Evolutionary conservation across 2,888 invertebrate genomes (phyloP).

Genomic region (Idaea biselata): DNA sequence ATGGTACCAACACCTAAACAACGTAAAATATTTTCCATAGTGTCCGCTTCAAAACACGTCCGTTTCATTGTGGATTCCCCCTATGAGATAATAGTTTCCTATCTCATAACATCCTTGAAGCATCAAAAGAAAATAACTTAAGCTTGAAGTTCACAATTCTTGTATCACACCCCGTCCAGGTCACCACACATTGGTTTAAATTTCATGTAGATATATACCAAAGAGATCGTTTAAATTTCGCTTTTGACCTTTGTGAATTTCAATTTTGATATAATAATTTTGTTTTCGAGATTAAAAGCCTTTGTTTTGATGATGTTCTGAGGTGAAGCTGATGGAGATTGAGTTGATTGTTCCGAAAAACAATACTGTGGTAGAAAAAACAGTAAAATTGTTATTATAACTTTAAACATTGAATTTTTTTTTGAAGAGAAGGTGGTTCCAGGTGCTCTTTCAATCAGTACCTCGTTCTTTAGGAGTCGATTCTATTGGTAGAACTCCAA

Average conservation of each 20-base stretch:
- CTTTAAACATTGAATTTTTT: too few relatives aligned
- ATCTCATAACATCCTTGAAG: not conserved
- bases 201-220: not conserved
- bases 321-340: not conserved
- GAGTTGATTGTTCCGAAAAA: not conserved
- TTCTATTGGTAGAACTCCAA: too few relatives aligned
- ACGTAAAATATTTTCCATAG: too few relatives aligned
- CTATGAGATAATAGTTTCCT: not conserved
- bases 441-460: too few relatives aligned
- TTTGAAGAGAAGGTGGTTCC: too few relatives aligned
- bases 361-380: not conserved
- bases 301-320: not conserved
- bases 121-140: not conserved
- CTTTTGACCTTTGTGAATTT: not conserved
- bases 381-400: not conserved
- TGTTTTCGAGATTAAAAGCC: not conserved
- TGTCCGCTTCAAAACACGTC: too few relatives aligned
- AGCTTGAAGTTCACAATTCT: not conserved
- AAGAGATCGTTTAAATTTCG: constrained; percentile 1
- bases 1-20: too few relatives aligned
- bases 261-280: not conserved
- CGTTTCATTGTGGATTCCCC: too few relatives aligned
- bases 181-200: constrained; percentile 1
- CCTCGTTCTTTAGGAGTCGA: too few relatives aligned
- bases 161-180: not conserved